A percentile compares a stretch with the other conserved stretches of the same genome.
These are phyloP conservation scores for Antheraea pernyi DNA, from an alignment of 1,140 invertebrate species.

Conservation along the genomic window DNA sequence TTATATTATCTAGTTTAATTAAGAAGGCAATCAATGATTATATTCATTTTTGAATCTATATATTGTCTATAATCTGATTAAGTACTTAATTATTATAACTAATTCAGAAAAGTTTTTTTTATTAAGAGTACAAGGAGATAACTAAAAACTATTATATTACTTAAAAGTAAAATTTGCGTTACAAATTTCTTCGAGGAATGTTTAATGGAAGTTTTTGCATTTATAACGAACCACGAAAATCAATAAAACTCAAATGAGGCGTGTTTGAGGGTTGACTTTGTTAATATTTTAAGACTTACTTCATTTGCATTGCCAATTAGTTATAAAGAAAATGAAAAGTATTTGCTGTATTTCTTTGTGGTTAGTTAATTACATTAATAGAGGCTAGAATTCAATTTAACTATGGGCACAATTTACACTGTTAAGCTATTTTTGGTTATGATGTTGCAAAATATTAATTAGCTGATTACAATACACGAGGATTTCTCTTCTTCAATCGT, in stretches of 20 bases:
- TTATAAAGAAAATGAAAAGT: not conserved
- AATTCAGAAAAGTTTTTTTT: conserved; percentile 27
- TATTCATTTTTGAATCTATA: not conserved
- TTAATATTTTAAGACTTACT: conserved; percentile 26
- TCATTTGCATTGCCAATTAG: not conserved
- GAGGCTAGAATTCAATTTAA: too few relatives aligned
- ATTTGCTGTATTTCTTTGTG: conserved; percentile 17
- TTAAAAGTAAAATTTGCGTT: conserved; percentile 61
- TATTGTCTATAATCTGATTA: conserved; percentile 12
- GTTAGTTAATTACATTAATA: too few relatives aligned
- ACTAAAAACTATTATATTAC: conserved; percentile 59
- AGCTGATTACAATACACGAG: too few relatives aligned
- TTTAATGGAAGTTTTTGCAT: conserved; percentile 68
- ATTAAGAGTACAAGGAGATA: conserved; percentile 25
- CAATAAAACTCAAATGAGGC: conserved; percentile 61
- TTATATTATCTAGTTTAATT: too few relatives aligned
- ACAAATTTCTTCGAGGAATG: conserved; percentile 56
- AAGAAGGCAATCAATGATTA: too few relatives aligned
- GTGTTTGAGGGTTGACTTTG: conserved; percentile 28
- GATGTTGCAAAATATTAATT: too few relatives aligned
- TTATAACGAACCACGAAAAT: conserved; percentile 61
- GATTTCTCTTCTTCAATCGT: too few relatives aligned
- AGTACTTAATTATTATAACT: conserved; percentile 14
- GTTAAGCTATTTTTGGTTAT: too few relatives aligned
- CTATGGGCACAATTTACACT: too few relatives aligned